Base-by-base conservation (phyloP, 2,113 vertebrate genomes). In the Eurystomus gularis region DNA sequence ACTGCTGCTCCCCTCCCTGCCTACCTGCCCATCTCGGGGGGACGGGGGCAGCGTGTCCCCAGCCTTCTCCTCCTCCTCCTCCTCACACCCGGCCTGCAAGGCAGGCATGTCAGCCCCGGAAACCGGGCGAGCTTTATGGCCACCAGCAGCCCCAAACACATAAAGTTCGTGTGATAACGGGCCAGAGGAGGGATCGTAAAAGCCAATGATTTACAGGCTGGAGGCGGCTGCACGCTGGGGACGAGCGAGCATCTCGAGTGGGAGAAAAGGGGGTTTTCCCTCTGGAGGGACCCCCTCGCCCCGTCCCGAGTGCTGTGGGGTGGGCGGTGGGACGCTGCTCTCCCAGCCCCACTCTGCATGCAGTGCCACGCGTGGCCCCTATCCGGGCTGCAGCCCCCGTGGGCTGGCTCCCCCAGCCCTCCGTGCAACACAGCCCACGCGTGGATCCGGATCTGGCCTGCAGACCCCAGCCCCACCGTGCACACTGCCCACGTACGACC, bases 191-290 rank as follows among this genome's bases (percentile, higher is more conserved):
- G 77, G 88, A 62, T 58, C 42, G 64, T 95, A 93, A 96, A 94
- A 94, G 86, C 82, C 91, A 96, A 91, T 89, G 66, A 96, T 97
- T 94, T 92, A 95, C 94, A 95, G 86, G 86, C 78, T 40, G 90
- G 87, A 86, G 93, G 95, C 77, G 95, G 92, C 54, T 58, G 79
- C 40, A 42, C 86, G 75, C 42, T 10, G 71, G 52, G 79, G 90
- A 17, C 28, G 60, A 65, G 94, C 66, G n/a, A n/a, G n/a, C n/a
- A n/a, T n/a, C 31, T 57, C 82, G 58, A 81, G 73, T 76, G 84
- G 42, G 82, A 91, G 54, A 64, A 19, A 72, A 85, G 77, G 75
- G 82, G 42, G 58, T 72, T 69, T 23, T 28, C 52, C 39, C 70
- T 28, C 54, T 18, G 9, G 24, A 31, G 26, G 4, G 57, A 78